phyloP scores from a whole-genome alignment of 2,888 invertebrate genomes.

The Notodonta ziczac region DNA sequence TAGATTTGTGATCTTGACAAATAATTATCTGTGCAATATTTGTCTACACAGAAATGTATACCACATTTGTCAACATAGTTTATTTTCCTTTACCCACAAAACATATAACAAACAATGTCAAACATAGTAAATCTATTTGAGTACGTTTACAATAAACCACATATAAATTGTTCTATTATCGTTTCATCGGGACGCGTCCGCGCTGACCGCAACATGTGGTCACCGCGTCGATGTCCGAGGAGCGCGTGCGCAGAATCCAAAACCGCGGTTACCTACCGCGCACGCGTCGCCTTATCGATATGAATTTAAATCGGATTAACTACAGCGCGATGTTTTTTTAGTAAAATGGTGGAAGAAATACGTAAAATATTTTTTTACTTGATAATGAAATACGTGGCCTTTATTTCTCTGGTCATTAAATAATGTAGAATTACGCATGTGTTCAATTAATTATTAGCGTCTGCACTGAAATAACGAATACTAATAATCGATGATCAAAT shows the following conservation, averaged over 20 bases:
- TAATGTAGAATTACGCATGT: no score
- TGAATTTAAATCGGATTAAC: conserved; percentile 79
- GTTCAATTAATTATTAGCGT: no score
- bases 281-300: conserved; percentile 72
- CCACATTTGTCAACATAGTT: background rate
- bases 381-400: background rate
- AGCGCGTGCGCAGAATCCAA: conserved; percentile 64
- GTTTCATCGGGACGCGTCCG: conserved; percentile 21
- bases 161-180: conserved; percentile 26
- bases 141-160: conserved; percentile 23
- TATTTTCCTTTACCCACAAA: background rate
- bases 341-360: background rate
- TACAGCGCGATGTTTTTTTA: conserved; percentile 42
- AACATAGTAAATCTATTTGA: conserved; percentile 1
- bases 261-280: conserved; percentile 62
- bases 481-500: no score
- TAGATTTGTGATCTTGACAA: no score
- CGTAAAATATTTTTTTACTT: background rate
- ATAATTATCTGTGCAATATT: no score
- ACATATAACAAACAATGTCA: background rate
- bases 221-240: conserved; percentile 38
- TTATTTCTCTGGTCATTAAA: no score
- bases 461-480: no score
- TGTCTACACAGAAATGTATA: no score
- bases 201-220: conserved; percentile 35